Evolutionary conservation across 2,113 vertebrate species (phyloP).

Genomic region (Percopsis transmontana): DNA sequence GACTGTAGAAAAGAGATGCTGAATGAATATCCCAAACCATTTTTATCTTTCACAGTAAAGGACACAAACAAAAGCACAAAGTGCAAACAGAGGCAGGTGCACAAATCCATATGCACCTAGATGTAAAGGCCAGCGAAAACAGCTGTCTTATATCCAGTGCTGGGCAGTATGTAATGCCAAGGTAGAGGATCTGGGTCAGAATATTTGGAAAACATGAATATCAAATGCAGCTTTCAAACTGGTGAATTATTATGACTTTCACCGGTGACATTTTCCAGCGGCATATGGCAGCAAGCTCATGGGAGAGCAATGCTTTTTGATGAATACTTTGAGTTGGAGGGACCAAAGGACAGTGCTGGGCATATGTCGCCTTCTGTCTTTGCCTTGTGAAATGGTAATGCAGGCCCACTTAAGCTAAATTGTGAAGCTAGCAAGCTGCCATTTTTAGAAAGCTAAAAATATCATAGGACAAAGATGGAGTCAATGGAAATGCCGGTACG

Average conservation of each 20-base stretch:
- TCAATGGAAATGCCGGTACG: neutral
- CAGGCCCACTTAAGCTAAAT: conserved; percentile 75
- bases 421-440: conserved; percentile 58
- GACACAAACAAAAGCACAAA: neutral
- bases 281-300: conserved; percentile 95
- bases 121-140: conserved; percentile 76
- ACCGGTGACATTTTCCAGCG: conserved; percentile 97
- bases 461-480: conserved; percentile 17
- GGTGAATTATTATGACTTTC: conserved; percentile 96
- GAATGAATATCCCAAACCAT: conserved; percentile 36
- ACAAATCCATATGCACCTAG: conserved; percentile 5
- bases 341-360: conserved; percentile 85
- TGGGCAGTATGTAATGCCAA: conserved; percentile 84
- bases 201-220: conserved; percentile 92
- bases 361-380: conserved; percentile 93
- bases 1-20: no score
- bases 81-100: conserved; percentile 2
- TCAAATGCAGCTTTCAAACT: conserved; percentile 93
- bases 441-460: conserved; percentile 37
- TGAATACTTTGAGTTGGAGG: conserved; percentile 89
- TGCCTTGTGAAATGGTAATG: conserved; percentile 95
- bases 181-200: conserved; percentile 84
- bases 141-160: conserved; percentile 85
- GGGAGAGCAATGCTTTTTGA: conserved; percentile 92
- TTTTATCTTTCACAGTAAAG: conserved; percentile 30